Base-by-base conservation (phyloP, 2,797 vertebrate genomes). In the Chloroceryle amazona region DNA sequence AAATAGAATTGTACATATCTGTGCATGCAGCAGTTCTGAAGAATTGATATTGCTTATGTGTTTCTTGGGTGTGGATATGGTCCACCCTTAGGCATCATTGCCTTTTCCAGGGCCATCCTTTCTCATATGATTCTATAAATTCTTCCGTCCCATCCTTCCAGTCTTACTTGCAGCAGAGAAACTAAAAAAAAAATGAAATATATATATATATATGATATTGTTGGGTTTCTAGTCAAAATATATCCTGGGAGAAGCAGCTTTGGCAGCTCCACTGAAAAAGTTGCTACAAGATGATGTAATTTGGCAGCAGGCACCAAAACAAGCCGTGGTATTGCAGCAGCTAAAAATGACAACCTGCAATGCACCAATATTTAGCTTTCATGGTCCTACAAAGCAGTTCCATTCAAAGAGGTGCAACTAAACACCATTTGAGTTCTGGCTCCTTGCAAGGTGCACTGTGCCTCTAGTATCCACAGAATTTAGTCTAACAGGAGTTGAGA, bases 271-370 rank as follows among this genome's bases (percentile, higher is more conserved):
- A 10, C 91, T 80, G 82, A 86, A 79, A 67, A 92, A 90, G 93
- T 94, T 96, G 90, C 86, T 89, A 82, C 49, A 74, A 60, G 67
- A 82, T 96, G 94, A 97, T 94, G 86, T 95, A 75, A 96, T 82
- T 82, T 96, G 93, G 94, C 88, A 96, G 70, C 26, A 84, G 76
- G 44, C 91, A 94, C 90, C 93, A 93, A 95, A 96, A 95, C 89
- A 95, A 93, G 67, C 66, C 2, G 3, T 65, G 51, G 55, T 65
- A 68, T 88, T 96, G 96, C 96, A 94, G 96, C 86, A 96, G 85
- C 91, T 96, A 91, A 97, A 96, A 96, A 95, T 81, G 80, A 88
- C 93, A 84, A 33, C 66, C 91, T 96, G 94, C 96, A 96, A 57
- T 96, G 96, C 96, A 97, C 93, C 95, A 95, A 2, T 76, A 73